Conservation (phyloP, 2,797 vertebrate species). For the Echiichthys vipera region DNA sequence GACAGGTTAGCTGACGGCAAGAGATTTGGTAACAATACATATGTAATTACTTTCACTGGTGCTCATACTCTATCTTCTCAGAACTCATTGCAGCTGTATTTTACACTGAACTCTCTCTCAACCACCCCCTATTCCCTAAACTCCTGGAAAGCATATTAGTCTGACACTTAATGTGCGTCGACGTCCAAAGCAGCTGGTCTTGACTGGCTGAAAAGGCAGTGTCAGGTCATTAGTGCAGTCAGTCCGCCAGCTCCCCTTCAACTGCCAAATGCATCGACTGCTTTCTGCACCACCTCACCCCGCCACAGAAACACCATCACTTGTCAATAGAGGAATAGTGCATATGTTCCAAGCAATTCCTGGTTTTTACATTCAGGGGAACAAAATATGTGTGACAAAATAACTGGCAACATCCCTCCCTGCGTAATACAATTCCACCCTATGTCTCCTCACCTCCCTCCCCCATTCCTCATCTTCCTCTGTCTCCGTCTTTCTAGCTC, state of each 20-base stretch:
- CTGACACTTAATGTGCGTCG: slow-evolving; percentile 78
- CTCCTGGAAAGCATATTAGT: slow-evolving; percentile 81
- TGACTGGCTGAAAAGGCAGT: slow-evolving; percentile 76
- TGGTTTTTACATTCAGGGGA: slow-evolving; percentile 14
- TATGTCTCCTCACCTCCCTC: slow-evolving; percentile 15
- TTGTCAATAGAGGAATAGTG: slow-evolving; percentile 60
- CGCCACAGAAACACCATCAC: slow-evolving; percentile 16
- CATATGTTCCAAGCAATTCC: slow-evolving; percentile 35
- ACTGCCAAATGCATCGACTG: slow-evolving; percentile 71
- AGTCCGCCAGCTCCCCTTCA: slow-evolving; percentile 67
- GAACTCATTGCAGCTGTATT: slow-evolving; percentile 77
- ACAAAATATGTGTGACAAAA: slow-evolving; percentile 22
- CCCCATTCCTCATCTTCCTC: slow-evolving; percentile 58
- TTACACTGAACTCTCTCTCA: slow-evolving; percentile 50
- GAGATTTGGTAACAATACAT: slow-evolving; percentile 80
- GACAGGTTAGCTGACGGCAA: slow-evolving; percentile 75
- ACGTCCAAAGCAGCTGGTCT: slow-evolving; percentile 80
- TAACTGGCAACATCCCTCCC: slow-evolving; percentile 31
- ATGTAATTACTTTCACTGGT: slow-evolving; percentile 81
- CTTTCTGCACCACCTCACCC: slow-evolving; percentile 60
- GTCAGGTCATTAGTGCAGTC: slow-evolving; percentile 83
- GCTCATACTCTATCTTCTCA: slow-evolving; percentile 76
- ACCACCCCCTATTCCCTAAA: slow-evolving; percentile 70
- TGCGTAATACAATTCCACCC: slow-evolving; percentile 20
- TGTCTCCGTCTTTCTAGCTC: slow-evolving; percentile 60